phyloP scores from a whole-genome alignment of 2,113 vertebrate genomes.

The Carlito syrichta region DNA sequence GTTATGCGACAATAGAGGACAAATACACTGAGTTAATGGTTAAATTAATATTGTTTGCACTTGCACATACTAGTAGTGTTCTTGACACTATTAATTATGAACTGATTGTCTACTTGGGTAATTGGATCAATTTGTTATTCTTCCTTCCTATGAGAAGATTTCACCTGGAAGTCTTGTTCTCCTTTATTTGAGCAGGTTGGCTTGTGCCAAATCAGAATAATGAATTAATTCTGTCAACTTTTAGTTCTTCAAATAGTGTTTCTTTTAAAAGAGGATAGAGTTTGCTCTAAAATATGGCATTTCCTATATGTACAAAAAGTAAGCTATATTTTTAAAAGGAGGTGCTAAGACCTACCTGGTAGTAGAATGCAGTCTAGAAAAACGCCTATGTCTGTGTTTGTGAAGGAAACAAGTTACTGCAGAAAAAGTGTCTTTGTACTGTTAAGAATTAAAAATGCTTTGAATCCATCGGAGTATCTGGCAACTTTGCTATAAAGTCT shows the following conservation, averaged over 20 bases:
- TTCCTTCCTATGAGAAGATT: not conserved
- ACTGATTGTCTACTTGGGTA: not conserved
- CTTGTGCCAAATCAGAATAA: not conserved
- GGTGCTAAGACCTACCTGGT: not conserved
- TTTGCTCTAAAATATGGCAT: slow-evolving; percentile 34
- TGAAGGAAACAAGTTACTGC: slow-evolving; percentile 9
- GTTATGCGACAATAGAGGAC: not conserved
- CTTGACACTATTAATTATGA: not conserved
- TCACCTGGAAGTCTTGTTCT: not conserved
- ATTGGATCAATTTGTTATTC: not conserved
- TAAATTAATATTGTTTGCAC: not conserved
- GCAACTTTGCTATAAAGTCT: slow-evolving; percentile 45
- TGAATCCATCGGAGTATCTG: slow-evolving; percentile 35
- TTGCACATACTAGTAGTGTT: not conserved
- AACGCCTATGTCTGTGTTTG: not conserved
- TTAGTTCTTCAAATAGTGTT: not conserved
- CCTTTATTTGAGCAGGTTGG: slow-evolving; percentile 22
- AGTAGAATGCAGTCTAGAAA: not conserved
- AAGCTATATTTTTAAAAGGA: not conserved
- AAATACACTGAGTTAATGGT: not conserved
- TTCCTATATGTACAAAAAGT: slow-evolving; percentile 15
- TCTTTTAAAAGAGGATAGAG: not conserved
- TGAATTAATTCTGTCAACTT: not conserved
- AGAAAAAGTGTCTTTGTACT: slow-evolving; percentile 22
- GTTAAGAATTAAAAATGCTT: slow-evolving; percentile 52